A percentile compares a stretch with the other conserved stretches of the same genome.
These are phyloP conservation scores for Carapus acus DNA, from an alignment of 2,797 vertebrate species.

Conservation along the genomic window DNA sequence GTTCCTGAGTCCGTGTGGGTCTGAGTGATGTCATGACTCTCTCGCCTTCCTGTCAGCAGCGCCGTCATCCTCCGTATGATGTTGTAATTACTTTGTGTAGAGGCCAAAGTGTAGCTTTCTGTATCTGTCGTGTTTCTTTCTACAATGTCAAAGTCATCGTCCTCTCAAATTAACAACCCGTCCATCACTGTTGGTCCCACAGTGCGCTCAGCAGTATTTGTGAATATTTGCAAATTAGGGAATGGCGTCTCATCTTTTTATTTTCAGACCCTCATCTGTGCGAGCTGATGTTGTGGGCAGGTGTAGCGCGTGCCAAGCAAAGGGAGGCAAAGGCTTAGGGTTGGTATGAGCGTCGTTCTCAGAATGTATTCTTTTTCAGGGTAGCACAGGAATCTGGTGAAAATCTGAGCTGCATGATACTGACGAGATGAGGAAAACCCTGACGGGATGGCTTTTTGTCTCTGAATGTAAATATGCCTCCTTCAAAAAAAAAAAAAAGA, in stretches of 20 bases:
- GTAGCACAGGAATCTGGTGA: constrained; percentile 52
- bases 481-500: no score
- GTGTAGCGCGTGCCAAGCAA: constrained; percentile 40
- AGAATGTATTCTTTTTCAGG: constrained; percentile 71
- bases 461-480: constrained; percentile 75
- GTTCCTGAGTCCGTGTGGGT: constrained; percentile 74
- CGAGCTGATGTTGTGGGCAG: constrained; percentile 49
- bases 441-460: constrained; percentile 32
- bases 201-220: constrained; percentile 64
- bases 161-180: constrained; percentile 66
- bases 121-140: constrained; percentile 71
- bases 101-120: constrained; percentile 65
- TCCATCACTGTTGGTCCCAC: constrained; percentile 71
- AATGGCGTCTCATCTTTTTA: constrained; percentile 47
- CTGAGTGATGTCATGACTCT: constrained; percentile 67
- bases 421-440: constrained; percentile 18
- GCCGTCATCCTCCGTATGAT: constrained; percentile 65
- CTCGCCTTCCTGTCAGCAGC: constrained; percentile 67
- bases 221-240: constrained; percentile 50
- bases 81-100: constrained; percentile 64
- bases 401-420: constrained; percentile 32
- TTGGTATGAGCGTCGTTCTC: constrained; percentile 60
- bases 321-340: constrained; percentile 59
- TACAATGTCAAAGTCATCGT: constrained; percentile 72
- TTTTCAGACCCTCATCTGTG: constrained; percentile 53